These are phyloP conservation scores for Lacerta agilis DNA, from an alignment of 2,797 vertebrate genomes.

Conservation along the genomic window DNA sequence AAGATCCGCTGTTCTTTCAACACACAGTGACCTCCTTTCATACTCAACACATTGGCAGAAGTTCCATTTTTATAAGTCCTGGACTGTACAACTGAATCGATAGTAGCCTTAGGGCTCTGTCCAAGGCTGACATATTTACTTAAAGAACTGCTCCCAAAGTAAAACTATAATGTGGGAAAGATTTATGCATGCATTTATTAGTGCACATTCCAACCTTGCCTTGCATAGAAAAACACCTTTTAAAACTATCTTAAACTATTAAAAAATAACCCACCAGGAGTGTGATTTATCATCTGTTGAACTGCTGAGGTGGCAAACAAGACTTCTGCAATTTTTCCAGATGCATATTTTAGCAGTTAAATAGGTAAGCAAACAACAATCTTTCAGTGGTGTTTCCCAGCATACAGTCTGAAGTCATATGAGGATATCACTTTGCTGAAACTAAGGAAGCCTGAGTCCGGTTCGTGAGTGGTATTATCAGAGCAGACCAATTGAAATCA, in stretches of 20 bases:
- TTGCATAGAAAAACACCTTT: not conserved
- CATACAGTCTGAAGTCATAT: no score
- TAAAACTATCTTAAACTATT: not conserved
- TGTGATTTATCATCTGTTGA: not conserved
- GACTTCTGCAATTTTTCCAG: not conserved
- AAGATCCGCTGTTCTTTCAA: constrained; percentile 7
- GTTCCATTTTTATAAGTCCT: constrained; percentile 22
- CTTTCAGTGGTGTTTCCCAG: not conserved
- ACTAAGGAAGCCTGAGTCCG: no score
- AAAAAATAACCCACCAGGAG: not conserved
- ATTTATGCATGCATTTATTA: not conserved
- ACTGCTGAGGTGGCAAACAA: not conserved
- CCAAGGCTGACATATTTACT: constrained; percentile 14
- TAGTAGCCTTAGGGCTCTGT: not conserved
- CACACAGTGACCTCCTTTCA: constrained; percentile 5
- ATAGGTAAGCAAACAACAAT: not conserved
- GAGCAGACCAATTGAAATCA: no score
- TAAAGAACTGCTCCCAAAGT: not conserved
- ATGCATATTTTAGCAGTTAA: not conserved
- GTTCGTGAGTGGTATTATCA: no score
- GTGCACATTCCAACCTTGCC: not conserved
- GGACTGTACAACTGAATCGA: constrained; percentile 1
- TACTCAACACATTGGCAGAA: not conserved
- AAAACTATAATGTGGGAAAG: constrained; percentile 9
- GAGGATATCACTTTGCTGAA: no score